A percentile compares a stretch with the other conserved stretches of the same genome.
Evolutionary conservation across 2,113 vertebrate genomes (phyloP).

Genomic region (Forbesichthys papilliferus): DNA sequence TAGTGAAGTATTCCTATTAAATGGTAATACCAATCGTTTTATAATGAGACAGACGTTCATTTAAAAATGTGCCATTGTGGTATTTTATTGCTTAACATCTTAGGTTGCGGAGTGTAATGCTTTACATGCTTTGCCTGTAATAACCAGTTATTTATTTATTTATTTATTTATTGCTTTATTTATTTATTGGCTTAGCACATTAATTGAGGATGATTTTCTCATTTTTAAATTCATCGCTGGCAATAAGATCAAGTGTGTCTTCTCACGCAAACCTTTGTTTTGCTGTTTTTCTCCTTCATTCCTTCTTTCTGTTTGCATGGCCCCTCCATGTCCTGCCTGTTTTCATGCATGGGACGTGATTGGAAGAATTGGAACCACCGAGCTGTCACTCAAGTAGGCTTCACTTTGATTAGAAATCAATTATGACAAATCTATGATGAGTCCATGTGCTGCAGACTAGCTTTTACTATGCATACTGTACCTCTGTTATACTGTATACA

Average conservation of each 20-base stretch:
- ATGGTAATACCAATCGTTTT: too few species aligned
- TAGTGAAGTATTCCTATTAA: too few species aligned
- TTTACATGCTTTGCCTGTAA: background rate
- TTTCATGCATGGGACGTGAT: conserved; percentile 76
- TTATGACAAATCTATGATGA: conserved; percentile 38
- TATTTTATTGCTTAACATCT: background rate
- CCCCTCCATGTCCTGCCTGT: conserved; percentile 65
- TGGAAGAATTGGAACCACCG: conserved; percentile 83
- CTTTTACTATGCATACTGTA: background rate
- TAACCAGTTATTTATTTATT: background rate
- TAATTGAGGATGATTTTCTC: conserved; percentile 37
- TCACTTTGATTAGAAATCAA: conserved; percentile 66
- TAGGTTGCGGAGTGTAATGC: background rate
- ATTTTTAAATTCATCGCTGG: conserved; percentile 59
- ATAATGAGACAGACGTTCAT: too few species aligned
- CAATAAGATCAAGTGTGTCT: conserved; percentile 45
- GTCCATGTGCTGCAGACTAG: background rate
- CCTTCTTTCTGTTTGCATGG: conserved; percentile 78
- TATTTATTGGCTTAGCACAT: conserved; percentile 27
- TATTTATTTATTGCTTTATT: conserved; percentile 1
- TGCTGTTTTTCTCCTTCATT: conserved; percentile 66
- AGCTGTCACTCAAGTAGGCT: conserved; percentile 85
- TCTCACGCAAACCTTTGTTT: conserved; percentile 62
- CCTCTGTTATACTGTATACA: background rate
- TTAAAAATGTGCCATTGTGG: background rate